Conservation (phyloP, 23 tunicate genomes). For the Halocynthia roretzi region DNA sequence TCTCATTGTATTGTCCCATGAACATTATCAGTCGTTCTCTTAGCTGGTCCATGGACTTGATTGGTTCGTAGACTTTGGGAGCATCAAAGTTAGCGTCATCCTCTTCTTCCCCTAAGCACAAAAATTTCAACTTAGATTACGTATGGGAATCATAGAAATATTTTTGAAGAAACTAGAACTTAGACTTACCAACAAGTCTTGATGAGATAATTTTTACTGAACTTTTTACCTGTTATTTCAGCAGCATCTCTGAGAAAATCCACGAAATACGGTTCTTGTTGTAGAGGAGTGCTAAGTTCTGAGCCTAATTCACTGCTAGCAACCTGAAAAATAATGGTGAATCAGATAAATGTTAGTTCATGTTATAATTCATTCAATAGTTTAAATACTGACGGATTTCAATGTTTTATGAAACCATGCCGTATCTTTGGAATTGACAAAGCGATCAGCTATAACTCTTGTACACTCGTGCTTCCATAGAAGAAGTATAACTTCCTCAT, state of each 20-base stretch:
- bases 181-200: neutral
- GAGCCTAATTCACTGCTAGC: conserved; percentile 49
- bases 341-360: neutral
- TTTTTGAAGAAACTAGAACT: neutral
- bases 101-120: conserved; percentile 70
- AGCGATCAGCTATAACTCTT: conserved; percentile 89
- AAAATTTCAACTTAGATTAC: neutral
- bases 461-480: conserved; percentile 95
- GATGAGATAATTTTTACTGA: neutral
- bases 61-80: conserved; percentile 89
- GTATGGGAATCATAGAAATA: neutral
- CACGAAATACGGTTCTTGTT: conserved; percentile 66
- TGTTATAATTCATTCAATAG: neutral
- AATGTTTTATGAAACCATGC: conserved; percentile 82
- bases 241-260: conserved; percentile 92
- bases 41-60: conserved; percentile 53
- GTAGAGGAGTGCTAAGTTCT: conserved; percentile 22
- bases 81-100: conserved; percentile 94
- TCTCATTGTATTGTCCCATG: conserved; percentile 75
- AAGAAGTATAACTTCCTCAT: conserved; percentile 38
- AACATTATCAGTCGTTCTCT: conserved; percentile 36
- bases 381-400: conserved; percentile 39
- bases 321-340: neutral
- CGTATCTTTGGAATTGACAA: conserved; percentile 73
- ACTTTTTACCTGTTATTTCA: conserved; percentile 74